Evolutionary conservation across 2,113 vertebrate genomes (phyloP).

Genomic region (Caranx ignobilis): DNA sequence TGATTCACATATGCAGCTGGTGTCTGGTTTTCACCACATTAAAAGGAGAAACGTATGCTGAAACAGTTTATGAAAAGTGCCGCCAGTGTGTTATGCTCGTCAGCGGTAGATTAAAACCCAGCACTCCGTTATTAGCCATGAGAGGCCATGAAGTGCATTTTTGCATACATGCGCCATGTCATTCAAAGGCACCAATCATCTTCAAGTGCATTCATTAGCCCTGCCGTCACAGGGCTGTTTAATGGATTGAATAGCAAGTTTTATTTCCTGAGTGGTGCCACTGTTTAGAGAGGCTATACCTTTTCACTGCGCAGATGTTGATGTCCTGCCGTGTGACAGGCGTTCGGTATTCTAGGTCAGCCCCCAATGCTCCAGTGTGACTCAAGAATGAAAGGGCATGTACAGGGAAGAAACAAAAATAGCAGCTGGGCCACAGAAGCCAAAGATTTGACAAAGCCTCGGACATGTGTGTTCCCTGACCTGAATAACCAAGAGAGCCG

Average conservation of each 20-base stretch:
- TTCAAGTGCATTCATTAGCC: slow-evolving; percentile 34
- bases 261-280: slow-evolving; percentile 10
- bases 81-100: slow-evolving; percentile 8
- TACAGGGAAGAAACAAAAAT: slow-evolving; percentile 74
- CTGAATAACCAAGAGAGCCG: slow-evolving; percentile 72
- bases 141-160: slow-evolving; percentile 1
- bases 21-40: neutral
- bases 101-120: slow-evolving; percentile 21
- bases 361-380: slow-evolving; percentile 69
- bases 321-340: slow-evolving; percentile 68
- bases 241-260: slow-evolving; percentile 14
- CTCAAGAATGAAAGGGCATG: slow-evolving; percentile 79
- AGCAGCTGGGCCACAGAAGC: slow-evolving; percentile 72
- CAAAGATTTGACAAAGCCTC: slow-evolving; percentile 76
- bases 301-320: slow-evolving; percentile 58
- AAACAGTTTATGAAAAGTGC: slow-evolving; percentile 22
- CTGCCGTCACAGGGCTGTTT: slow-evolving; percentile 4
- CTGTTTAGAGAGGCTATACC: slow-evolving; percentile 35
- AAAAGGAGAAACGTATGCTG: neutral
- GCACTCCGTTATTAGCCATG: slow-evolving; percentile 15
- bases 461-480: slow-evolving; percentile 73
- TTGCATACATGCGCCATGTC: slow-evolving; percentile 3
- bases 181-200: slow-evolving; percentile 16
- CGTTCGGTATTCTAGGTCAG: slow-evolving; percentile 79
- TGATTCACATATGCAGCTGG: slow-evolving; percentile 5